Percentiles rank a stretch among this genome's conserved stretches.
phyloP scores from a whole-genome alignment of 2,888 invertebrate genomes.

The Tenthredo distinguenda region DNA sequence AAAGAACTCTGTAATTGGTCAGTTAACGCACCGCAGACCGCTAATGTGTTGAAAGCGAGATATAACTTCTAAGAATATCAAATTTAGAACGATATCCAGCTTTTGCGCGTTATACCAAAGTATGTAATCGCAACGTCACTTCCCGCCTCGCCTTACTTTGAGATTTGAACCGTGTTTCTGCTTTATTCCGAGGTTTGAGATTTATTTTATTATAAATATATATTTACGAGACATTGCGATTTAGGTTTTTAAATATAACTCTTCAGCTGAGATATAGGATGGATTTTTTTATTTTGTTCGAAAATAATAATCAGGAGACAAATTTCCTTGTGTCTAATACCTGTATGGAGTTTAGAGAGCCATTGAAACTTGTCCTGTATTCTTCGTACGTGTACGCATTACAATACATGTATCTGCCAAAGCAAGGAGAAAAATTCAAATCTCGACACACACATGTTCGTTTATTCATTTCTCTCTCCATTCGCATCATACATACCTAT shows the following conservation, averaged over 20 bases:
- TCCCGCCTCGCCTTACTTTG: not conserved
- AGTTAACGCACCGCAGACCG: not conserved
- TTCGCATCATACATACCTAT: not conserved
- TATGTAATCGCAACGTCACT: conserved; percentile 11
- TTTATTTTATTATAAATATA: not conserved
- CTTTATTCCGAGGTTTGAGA: not conserved
- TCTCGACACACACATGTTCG: not conserved
- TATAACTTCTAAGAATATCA: conserved; percentile 9
- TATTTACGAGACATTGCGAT: not conserved
- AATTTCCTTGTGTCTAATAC: not conserved
- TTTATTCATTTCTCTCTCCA: conserved; percentile 16
- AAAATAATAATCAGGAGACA: not conserved
- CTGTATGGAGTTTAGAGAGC: not conserved
- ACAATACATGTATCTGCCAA: not conserved
- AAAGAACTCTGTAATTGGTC: not conserved
- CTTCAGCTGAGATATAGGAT: not conserved
- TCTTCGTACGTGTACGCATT: not conserved
- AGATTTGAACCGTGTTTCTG: not conserved
- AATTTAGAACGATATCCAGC: conserved; percentile 24
- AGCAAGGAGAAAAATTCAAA: conserved; percentile 3
- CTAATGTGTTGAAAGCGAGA: conserved; percentile 1
- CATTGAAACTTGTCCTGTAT: not conserved
- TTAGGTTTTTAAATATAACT: not conserved
- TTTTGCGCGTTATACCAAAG: not conserved
- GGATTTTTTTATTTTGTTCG: not conserved